Evolutionary conservation across 2,797 vertebrate genomes (phyloP).

Genomic region (Danio choprae): DNA sequence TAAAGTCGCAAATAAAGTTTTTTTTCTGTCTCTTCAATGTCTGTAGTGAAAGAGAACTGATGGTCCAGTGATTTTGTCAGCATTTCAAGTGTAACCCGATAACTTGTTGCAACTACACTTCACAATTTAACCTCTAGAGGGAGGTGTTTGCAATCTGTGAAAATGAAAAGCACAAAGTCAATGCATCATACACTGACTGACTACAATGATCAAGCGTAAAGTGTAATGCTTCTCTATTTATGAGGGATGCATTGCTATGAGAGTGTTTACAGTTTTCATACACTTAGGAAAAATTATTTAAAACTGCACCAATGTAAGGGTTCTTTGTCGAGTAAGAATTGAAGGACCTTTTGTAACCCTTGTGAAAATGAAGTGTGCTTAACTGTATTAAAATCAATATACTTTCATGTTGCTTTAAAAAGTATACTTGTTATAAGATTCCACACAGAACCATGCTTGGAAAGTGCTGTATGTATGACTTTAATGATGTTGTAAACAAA

Average conservation of each 20-base stretch:
- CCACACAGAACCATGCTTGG: too few species aligned
- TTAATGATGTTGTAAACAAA: too few species aligned
- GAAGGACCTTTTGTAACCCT: too few species aligned
- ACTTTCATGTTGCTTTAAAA: too few species aligned
- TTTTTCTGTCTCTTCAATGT: not conserved
- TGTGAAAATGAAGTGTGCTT: too few species aligned
- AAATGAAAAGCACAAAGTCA: too few species aligned
- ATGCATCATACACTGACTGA: not conserved
- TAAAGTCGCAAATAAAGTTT: not conserved
- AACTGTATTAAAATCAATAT: too few species aligned
- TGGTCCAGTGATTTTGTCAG: conserved; percentile 31
- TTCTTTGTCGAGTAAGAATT: too few species aligned
- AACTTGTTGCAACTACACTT: conserved; percentile 29
- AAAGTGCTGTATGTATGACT: too few species aligned
- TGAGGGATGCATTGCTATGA: not conserved
- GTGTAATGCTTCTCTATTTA: not conserved
- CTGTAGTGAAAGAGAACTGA: conserved; percentile 21
- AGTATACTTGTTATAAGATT: too few species aligned
- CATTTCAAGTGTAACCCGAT: not conserved
- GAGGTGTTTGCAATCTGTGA: conserved; percentile 36
- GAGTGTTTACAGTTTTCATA: not conserved
- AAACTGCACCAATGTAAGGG: too few species aligned
- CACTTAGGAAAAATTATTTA: too few species aligned
- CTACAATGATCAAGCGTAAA: not conserved
- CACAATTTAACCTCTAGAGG: conserved; percentile 43